Base-by-base conservation (phyloP, 2,797 vertebrate genomes). In the Mastacembelus armatus region DNA sequence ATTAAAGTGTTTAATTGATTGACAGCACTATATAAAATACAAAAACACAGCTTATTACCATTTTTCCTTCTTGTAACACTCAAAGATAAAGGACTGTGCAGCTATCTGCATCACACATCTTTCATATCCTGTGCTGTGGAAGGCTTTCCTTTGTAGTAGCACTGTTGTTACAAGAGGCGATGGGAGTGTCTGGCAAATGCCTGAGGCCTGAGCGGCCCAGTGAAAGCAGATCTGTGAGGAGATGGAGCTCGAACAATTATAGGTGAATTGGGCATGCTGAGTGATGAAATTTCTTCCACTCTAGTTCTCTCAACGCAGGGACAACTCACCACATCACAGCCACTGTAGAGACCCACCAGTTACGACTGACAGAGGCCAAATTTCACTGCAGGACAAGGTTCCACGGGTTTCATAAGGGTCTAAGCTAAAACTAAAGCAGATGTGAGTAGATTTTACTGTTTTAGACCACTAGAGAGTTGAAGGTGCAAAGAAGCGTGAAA, bases 191-290 rank as follows among this genome's bases (percentile, higher is more conserved):
- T 86, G 85, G 85, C 80, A 76, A 81, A 80, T 15, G 68, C 86
- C 84, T 81, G 74, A 4, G 80, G 82, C 85, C 73, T 42, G 56
- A 68, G 56, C 36, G 14, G 62, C 65, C 74, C 74, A 54, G 51
- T 83, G 88, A 91, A 92, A 91, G 86, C 71, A 62, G 78, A 89
- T 91, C 81, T 77, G 66, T 70, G 74, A 65, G 33, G 65, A 85
- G 86, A 85, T 50, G 30, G 63, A 14, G 26, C 65, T 64, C 45
- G 48, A 56, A 71, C 74, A 68, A 66, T 64, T 59, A 76, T 59
- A 47, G 85, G 67, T 84, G 81, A 88, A 86, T 71, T 66, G 79
- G 54, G 60, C 39, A 42, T 12, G 58, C 70, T 80, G 85, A 85
- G 76, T 85, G 79, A 67, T 58, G 65, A 63, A 56, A 82, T 80